These are phyloP conservation scores for Neomicropteryx cornuta DNA, from an alignment of 1,140 invertebrate genomes.

Conservation along the genomic window DNA sequence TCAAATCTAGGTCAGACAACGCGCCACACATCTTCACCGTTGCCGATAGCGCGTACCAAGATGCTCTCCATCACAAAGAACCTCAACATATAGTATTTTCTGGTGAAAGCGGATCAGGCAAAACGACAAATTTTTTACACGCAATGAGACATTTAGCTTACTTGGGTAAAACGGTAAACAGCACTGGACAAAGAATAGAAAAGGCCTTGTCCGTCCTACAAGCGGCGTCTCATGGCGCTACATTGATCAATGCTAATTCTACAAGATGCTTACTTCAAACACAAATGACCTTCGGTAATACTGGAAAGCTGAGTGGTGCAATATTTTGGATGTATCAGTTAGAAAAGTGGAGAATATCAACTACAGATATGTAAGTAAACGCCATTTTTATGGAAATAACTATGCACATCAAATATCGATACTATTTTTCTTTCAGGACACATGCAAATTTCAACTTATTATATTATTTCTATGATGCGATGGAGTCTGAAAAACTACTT, in stretches of 20 bases:
- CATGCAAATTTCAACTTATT: conserved; percentile 86
- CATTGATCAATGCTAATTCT: conserved; percentile 75
- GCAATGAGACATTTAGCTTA: conserved; percentile 64
- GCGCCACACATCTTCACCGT: conserved; percentile 83
- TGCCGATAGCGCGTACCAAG: conserved; percentile 77
- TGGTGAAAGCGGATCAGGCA: conserved; percentile 78
- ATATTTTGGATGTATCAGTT: conserved; percentile 78
- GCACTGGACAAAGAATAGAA: conserved; percentile 56
- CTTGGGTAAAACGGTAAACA: conserved; percentile 48
- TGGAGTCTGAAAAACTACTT: conserved; percentile 50
- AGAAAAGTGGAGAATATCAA: conserved; percentile 81
- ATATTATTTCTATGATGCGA: conserved; percentile 79
- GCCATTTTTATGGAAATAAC: neutral
- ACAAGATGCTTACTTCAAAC: conserved; percentile 76
- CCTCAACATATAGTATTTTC: conserved; percentile 71
- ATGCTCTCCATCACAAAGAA: conserved; percentile 70
- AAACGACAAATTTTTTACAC: conserved; percentile 65
- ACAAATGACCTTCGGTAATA: conserved; percentile 74
- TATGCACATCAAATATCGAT: neutral
- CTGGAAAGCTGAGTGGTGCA: conserved; percentile 74
- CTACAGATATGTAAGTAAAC: conserved; percentile 53
- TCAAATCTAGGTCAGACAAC: conserved; percentile 79
- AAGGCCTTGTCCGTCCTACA: conserved; percentile 65
- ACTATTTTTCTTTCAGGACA: conserved; percentile 38
- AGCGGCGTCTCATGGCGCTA: conserved; percentile 73